Percentiles rank a stretch among this genome's conserved stretches.
These are phyloP conservation scores for Neodiprion fabricii DNA, from an alignment of 1,140 invertebrate genomes.

Conservation along the genomic window DNA sequence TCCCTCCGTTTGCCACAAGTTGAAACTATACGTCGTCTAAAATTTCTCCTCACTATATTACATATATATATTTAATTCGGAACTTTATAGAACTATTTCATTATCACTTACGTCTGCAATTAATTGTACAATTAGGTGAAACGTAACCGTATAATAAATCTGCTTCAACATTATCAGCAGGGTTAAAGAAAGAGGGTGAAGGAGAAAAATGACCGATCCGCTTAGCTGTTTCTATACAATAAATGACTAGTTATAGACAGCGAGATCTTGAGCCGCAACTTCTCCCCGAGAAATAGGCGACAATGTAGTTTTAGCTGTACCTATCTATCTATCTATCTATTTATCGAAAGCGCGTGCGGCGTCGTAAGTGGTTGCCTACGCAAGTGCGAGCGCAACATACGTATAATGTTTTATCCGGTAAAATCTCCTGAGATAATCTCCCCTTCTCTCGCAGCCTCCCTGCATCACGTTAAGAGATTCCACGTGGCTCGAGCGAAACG, in stretches of 20 bases:
- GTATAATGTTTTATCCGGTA: not conserved
- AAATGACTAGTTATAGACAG: not conserved
- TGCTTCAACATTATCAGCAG: not conserved
- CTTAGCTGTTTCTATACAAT: not conserved
- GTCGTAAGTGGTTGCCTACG: not conserved
- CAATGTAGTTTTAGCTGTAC: too few species aligned
- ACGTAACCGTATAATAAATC: not conserved
- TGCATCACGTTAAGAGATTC: too few species aligned
- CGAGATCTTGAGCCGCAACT: too few species aligned
- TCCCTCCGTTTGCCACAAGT: too few species aligned
- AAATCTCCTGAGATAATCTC: not conserved
- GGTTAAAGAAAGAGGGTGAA: too few species aligned
- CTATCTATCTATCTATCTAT: not conserved
- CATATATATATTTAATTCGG: conserved; percentile 44
- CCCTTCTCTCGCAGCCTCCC: not conserved
- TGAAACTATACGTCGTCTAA: too few species aligned
- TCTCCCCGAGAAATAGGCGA: too few species aligned
- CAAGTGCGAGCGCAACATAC: not conserved
- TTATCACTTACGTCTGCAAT: conserved; percentile 41
- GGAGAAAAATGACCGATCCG: too few species aligned
- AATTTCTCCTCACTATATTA: too few species aligned
- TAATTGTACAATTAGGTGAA: not conserved
- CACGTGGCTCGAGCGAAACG: not conserved
- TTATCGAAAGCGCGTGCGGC: not conserved
- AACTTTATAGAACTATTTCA: conserved; percentile 59